These are phyloP conservation scores for Apostichopus californicus DNA, from an alignment of 35 echinoderm and acorn worm species.

Conservation along the genomic window DNA sequence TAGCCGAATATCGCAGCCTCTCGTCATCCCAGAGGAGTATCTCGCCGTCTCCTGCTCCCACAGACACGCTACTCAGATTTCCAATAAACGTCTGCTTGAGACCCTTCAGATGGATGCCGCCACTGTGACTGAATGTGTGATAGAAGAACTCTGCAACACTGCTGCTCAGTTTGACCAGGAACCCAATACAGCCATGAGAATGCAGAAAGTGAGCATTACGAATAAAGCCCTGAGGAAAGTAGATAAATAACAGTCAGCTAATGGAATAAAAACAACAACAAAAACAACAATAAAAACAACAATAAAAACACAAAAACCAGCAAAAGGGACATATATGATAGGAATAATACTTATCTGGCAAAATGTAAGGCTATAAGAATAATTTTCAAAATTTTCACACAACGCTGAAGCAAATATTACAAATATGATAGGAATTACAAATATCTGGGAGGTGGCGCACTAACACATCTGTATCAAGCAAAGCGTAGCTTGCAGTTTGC, in stretches of 20 bases:
- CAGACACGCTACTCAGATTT: background rate
- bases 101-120: background rate
- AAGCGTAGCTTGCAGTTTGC: too few species aligned
- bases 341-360: too few species aligned
- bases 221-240: background rate
- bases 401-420: too few species aligned
- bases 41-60: constrained; percentile 12
- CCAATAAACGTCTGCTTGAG: background rate
- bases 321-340: background rate
- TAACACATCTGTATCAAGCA: too few species aligned
- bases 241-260: background rate
- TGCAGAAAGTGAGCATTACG: constrained; percentile 19
- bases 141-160: background rate
- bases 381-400: too few species aligned
- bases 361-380: too few species aligned
- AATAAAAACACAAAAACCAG: background rate
- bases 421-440: too few species aligned
- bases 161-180: background rate
- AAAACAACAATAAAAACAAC: background rate
- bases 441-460: too few species aligned
- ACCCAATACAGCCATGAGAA: constrained; percentile 4
- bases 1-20: constrained; percentile 11
- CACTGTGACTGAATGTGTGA: background rate
- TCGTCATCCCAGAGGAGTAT: constrained; percentile 36
- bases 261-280: background rate